Evolutionary conservation across 2,797 vertebrate genomes (phyloP).

Genomic region (Semotilus atromaculatus): DNA sequence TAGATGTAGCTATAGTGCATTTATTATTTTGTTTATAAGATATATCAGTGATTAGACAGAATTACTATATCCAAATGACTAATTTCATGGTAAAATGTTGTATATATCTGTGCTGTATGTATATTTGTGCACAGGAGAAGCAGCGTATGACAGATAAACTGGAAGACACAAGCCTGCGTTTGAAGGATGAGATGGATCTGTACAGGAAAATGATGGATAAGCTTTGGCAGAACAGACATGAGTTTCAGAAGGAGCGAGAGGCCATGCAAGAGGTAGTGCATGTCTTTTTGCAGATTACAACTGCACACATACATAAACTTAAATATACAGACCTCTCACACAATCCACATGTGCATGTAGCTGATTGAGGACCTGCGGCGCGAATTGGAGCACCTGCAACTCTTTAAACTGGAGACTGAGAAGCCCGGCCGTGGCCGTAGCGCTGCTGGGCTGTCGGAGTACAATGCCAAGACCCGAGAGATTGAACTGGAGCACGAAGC

Average conservation of each 20-base stretch:
- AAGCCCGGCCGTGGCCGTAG: conserved; percentile 83
- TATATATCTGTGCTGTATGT: not conserved
- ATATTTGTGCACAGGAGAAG: conserved; percentile 82
- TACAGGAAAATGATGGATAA: conserved; percentile 99
- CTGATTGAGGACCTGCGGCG: conserved; percentile 94
- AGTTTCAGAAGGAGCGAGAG: conserved; percentile 96
- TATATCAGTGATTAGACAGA: not conserved
- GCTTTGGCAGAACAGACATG: conserved; percentile 89
- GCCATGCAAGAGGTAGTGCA: conserved; percentile 91
- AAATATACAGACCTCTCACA: conserved; percentile 25
- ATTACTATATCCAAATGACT: not conserved
- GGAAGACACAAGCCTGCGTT: conserved; percentile 93
- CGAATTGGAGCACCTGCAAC: conserved; percentile 93
- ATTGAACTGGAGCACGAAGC: conserved; percentile 93
- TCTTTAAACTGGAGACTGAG: conserved; percentile 92
- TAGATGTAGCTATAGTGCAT: not conserved
- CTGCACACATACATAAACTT: not conserved
- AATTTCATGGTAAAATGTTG: not conserved
- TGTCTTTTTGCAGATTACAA: not conserved
- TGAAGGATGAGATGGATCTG: conserved; percentile 97
- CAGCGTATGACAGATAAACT: conserved; percentile 95
- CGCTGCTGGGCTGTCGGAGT: conserved; percentile 86
- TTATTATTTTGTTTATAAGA: not conserved
- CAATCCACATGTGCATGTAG: conserved; percentile 68
- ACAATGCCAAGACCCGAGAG: conserved; percentile 88